phyloP scores from a whole-genome alignment of 2,797 vertebrate species.

The Dallia pectoralis region DNA sequence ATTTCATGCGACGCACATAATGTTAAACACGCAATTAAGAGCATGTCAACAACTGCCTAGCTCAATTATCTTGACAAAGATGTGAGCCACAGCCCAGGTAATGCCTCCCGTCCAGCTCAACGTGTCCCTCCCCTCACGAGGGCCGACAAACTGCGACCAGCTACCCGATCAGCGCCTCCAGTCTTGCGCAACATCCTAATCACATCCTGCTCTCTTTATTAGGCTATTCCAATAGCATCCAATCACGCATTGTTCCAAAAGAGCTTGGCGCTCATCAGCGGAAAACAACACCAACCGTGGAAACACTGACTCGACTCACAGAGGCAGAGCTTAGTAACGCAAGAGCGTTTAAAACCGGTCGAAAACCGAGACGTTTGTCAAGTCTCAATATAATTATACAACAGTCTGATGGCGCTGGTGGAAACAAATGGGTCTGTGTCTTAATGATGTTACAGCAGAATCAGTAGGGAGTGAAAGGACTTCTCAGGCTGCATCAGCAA shows the following conservation, averaged over 20 bases:
- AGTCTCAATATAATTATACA: not conserved
- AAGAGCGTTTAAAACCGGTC: constrained; percentile 11
- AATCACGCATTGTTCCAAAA: constrained; percentile 1
- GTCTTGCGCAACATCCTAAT: constrained; percentile 22
- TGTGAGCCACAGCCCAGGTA: constrained; percentile 8
- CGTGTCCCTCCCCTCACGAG: not conserved
- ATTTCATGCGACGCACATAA: constrained; percentile 50
- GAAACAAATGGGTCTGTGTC: not conserved
- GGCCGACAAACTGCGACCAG: not conserved
- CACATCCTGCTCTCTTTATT: constrained; percentile 27
- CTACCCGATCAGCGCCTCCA: constrained; percentile 32
- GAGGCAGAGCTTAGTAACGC: constrained; percentile 45
- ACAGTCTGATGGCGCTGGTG: not conserved
- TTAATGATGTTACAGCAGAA: too few species aligned
- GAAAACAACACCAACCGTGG: constrained; percentile 1
- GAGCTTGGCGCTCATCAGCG: not conserved
- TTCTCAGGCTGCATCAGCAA: not conserved
- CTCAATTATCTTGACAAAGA: constrained; percentile 48
- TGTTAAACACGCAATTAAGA: constrained; percentile 63
- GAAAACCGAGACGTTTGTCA: not conserved
- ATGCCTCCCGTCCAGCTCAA: constrained; percentile 17
- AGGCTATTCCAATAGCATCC: constrained; percentile 22
- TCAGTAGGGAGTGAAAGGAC: too few species aligned
- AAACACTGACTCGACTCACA: constrained; percentile 23
- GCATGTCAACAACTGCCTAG: constrained; percentile 53